Percentiles rank a stretch among this genome's conserved stretches.
Conservation (phyloP, 92 coral and sea anemone genomes). For the Palythoa heliodiscus region DNA sequence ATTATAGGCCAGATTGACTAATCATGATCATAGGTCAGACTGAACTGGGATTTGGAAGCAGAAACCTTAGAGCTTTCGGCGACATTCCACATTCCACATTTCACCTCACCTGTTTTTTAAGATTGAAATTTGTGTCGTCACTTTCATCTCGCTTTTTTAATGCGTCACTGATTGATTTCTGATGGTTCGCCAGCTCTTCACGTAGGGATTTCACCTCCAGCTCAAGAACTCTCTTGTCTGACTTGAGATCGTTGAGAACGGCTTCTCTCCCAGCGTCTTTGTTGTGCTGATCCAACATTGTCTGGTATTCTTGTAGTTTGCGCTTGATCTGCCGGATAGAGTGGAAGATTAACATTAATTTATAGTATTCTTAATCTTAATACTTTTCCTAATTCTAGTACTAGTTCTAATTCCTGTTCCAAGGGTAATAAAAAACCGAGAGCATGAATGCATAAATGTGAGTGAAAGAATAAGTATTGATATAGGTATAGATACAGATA, state of each 20-base stretch:
- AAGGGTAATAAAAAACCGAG: no score
- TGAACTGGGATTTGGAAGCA: no score
- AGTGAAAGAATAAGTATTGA: no score
- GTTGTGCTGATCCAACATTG: conserved; percentile 88
- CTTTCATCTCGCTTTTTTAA: conserved; percentile 86
- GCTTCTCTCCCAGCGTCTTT: conserved; percentile 81
- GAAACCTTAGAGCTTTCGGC: neutral
- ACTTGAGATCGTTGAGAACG: conserved; percentile 75
- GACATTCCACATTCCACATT: neutral
- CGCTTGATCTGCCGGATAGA: conserved; percentile 55
- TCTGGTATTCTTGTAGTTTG: conserved; percentile 84
- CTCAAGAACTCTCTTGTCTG: conserved; percentile 85
- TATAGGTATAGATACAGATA: no score
- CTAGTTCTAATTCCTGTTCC: neutral
- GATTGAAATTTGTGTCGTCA: conserved; percentile 74
- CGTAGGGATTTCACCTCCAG: conserved; percentile 83
- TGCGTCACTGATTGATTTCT: conserved; percentile 74
- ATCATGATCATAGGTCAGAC: no score
- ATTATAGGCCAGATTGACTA: no score
- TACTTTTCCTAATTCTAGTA: no score
- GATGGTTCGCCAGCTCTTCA: conserved; percentile 78
- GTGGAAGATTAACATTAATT: neutral
- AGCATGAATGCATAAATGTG: no score
- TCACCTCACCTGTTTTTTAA: conserved; percentile 64
- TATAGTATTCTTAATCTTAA: neutral